Evolutionary conservation across 2,888 invertebrate genomes (phyloP), one percentile per base, ranked within the genome.

Genomic region (Drosophila falleni): DNA sequence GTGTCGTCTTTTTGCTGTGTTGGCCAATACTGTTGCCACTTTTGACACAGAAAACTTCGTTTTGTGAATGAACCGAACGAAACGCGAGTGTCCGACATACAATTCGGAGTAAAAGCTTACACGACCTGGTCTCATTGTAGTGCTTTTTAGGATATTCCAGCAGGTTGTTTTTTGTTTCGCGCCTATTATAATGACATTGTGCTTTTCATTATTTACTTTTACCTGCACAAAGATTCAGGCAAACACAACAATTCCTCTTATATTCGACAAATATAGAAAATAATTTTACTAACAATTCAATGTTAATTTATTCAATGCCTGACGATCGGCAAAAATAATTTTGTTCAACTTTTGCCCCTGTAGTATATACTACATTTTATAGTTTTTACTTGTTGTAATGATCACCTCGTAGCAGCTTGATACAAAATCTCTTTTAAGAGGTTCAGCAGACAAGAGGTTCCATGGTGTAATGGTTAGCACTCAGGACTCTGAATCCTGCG

Each of bases 381-480:
- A 5, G 4, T 19, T 23, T 13, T 2, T 13, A 46, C 42, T 10
- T 26, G 16, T 33, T 37, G 11, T 26, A 5, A 6, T 35, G 49
- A 64, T 64, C 58, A 33, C 1, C 10, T 35, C 1, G 9, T 23
- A 3, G 13, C 23, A 31, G 9, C 13, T 2, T 31, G 5, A 51
- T 42, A 74, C 16, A 78, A 71, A 66, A 49, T 23, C 10, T 29
- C 4, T 31, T 33, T 54, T 61, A 63, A 15, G 54, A 53, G n/a
- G 6, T 0, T 0, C 0, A 0, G 0, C 0, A 0, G 0, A 4
- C 0, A 2, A 2, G 49, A 37, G 93, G 93, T 93, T 92, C 93
- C 93, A 93, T 93, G 93, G 93, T 93, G 93, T 93, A 93, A 93
- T 93, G 93, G 93, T 93, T 93, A 93, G 93, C 93, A 93, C 93